Conservation (phyloP, 2,113 vertebrate species). For the Bungarus multicinctus region DNA sequence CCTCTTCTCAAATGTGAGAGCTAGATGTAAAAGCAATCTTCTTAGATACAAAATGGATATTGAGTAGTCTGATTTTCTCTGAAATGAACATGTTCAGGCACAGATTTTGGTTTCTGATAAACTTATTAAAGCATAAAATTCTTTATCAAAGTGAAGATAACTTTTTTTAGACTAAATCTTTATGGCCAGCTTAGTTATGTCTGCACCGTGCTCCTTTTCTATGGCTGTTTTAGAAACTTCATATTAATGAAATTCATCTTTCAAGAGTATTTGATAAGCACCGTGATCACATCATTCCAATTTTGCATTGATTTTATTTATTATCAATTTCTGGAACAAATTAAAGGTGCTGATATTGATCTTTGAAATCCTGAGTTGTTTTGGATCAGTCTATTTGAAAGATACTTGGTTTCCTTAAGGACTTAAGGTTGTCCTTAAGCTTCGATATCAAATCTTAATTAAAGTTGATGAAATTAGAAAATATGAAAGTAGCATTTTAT, state of each 20-base stretch:
- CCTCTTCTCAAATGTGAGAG: background rate
- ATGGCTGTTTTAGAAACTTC: background rate
- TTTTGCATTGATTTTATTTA: background rate
- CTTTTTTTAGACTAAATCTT: background rate
- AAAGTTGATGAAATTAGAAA: background rate
- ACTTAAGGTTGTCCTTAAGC: background rate
- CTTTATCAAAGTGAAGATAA: background rate
- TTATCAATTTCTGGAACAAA: background rate
- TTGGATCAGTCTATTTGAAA: background rate
- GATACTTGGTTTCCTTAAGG: background rate
- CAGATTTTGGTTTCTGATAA: background rate
- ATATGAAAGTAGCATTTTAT: background rate
- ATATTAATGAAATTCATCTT: background rate
- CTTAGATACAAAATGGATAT: background rate
- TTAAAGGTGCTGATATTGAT: background rate
- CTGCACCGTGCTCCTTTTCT: background rate
- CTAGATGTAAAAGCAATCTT: background rate
- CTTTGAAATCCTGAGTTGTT: background rate
- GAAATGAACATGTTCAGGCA: background rate
- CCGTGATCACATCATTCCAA: background rate
- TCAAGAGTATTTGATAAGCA: background rate
- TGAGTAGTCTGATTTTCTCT: background rate
- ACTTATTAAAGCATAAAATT: background rate
- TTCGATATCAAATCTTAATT: background rate
- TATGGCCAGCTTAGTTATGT: background rate